Base-by-base conservation (phyloP, 2,113 vertebrate genomes). In the Chaetops frenatus region DNA sequence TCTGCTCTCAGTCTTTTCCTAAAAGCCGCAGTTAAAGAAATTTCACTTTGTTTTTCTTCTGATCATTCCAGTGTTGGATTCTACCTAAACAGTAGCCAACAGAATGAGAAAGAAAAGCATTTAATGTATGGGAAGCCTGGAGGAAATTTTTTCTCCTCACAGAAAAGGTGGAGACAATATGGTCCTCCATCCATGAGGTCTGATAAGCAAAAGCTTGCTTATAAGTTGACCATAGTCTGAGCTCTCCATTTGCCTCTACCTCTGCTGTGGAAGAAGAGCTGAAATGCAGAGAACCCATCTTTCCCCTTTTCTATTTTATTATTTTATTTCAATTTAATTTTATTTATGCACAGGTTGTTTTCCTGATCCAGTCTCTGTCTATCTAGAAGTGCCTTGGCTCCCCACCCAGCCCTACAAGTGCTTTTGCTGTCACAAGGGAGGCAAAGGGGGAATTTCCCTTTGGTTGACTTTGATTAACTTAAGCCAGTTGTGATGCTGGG, bases 401-500 rank as follows among this genome's bases (percentile, higher is more conserved):
- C 15, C 17, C 17, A 58, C 3, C 11, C 28, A 51, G 12, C 23
- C 22, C 24, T 5, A 14, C 10, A 35, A 66, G 20, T 2, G 1
- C 15, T 44, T 14, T 4, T 13, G 17, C 21, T 78, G 33, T 38
- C 45, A 72, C 28, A 31, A 27, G 33, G 33, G 33, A 86, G 21
- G 42, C 3, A 66, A 24, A 53, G 2, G 25, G 5, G 9, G 42
- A 19, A 38, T 36, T 66, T 74, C 25, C 12, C 27, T 61, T 51
- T 35, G 23, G 8, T 4, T 53, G 20, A 12, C 12, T 67, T 64
- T 5, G n/a, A 36, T 60, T 29, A 74, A 12, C 27, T 62, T 20
- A 42, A 70, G 6, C 6, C 15, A 25, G 13, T 28, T 35, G 31
- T 18, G 47, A 33, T 0, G 0, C 11, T 57, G 47, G 33, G 66